A percentile compares a stretch with the other conserved stretches of the same genome.
Evolutionary conservation across 1,140 invertebrate species (phyloP).

Genomic region (Danaus plexippus): DNA sequence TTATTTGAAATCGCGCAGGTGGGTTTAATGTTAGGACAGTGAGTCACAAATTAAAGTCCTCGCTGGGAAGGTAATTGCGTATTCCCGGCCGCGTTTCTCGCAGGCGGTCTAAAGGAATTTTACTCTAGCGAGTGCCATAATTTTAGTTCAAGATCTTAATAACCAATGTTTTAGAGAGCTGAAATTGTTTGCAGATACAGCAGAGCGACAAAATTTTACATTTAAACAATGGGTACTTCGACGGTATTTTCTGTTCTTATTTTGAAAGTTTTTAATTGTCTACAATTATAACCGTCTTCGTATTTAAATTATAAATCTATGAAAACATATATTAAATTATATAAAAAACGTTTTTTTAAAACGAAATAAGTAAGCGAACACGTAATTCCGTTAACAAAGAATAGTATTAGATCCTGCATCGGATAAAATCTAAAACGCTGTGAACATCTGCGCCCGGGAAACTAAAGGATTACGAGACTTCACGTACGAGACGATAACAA

Average conservation of each 20-base stretch:
- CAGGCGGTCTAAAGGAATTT: slow-evolving; percentile 31
- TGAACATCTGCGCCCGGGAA: slow-evolving; percentile 28
- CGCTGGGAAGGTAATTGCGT: slow-evolving; percentile 29
- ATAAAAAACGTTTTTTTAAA: too few species aligned
- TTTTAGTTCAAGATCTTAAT: slow-evolving; percentile 27
- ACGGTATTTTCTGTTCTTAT: too few species aligned
- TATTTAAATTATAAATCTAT: too few species aligned
- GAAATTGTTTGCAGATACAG: slow-evolving; percentile 24
- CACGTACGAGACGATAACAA: slow-evolving; percentile 30
- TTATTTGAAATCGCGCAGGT: slow-evolving; percentile 5
- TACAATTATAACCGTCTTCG: too few species aligned
- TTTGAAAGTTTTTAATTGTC: too few species aligned
- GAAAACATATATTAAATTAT: too few species aligned
- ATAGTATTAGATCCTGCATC: slow-evolving; percentile 21
- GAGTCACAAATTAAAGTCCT: slow-evolving; percentile 31
- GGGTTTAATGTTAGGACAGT: slow-evolving; percentile 19
- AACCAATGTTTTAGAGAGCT: slow-evolving; percentile 30
- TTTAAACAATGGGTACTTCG: too few species aligned
- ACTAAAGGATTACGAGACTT: slow-evolving; percentile 29
- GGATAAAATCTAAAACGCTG: slow-evolving; percentile 23
- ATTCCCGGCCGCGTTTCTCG: slow-evolving; percentile 26
- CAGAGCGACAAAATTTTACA: slow-evolving; percentile 1
- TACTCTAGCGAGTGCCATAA: slow-evolving; percentile 28
- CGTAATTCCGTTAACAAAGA: slow-evolving; percentile 11
- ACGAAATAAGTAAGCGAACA: too few species aligned